Evolutionary conservation across 2,113 vertebrate genomes (phyloP).

Genomic region (Pluvialis apricaria): DNA sequence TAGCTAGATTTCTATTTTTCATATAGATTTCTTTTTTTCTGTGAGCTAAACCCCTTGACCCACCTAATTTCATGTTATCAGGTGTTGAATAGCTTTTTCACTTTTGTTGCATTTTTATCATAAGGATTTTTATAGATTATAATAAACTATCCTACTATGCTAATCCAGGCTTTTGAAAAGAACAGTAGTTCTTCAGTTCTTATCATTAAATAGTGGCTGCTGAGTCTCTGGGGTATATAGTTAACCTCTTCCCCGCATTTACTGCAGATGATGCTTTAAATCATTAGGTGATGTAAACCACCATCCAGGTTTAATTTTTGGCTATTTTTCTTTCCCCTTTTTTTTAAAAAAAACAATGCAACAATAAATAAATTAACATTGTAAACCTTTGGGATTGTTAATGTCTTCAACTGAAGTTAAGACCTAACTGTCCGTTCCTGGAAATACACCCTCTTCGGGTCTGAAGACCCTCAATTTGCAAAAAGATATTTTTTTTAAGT

Average conservation of each 20-base stretch:
- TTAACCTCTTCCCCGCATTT: background rate
- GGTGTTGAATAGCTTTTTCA: background rate
- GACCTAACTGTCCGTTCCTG: background rate
- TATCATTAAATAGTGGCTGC: background rate
- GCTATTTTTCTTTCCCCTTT: background rate
- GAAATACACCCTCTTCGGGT: background rate
- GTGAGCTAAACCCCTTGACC: background rate
- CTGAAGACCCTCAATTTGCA: background rate
- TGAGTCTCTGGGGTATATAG: background rate
- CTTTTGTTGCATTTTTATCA: slow-evolving; percentile 1
- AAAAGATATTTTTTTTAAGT: background rate
- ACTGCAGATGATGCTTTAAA: background rate
- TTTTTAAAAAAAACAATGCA: background rate
- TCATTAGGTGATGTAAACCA: background rate
- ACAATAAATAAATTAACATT: background rate
- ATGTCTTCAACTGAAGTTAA: background rate
- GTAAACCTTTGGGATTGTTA: background rate
- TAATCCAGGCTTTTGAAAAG: background rate
- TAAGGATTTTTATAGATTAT: slow-evolving; percentile 22
- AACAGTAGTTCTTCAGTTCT: slow-evolving; percentile 16
- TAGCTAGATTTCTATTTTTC: background rate
- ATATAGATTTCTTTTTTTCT: background rate
- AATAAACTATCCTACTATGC: background rate
- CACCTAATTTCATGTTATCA: background rate
- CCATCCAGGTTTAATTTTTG: background rate